Evolutionary conservation across 2,888 invertebrate species (phyloP), one percentile per base, ranked within the genome.

Genomic region (Pomacea canaliculata): DNA sequence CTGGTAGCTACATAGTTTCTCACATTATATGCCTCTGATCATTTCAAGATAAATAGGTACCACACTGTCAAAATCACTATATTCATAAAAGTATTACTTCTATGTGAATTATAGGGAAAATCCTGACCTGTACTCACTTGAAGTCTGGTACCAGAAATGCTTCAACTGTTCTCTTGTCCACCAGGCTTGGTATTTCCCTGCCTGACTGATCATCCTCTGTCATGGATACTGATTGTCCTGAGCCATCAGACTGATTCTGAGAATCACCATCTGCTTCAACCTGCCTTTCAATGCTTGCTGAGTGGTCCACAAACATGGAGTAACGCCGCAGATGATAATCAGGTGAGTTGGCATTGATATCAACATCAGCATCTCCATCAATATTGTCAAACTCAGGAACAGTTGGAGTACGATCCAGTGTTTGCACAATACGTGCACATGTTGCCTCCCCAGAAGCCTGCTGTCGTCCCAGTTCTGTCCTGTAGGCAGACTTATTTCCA

Each of bases 321-420:
- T 76, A 71, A 49, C 62, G 70, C 19, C 69, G 65, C 19, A 60
- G 70, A 46, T 72, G 78, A 62, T 63, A 78, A 69, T 76, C 75
- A 5, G 78, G 78, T 8, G 78, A 78, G 75, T 78, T 78, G 19
- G 78, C 78, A 69, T 78, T 78, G 60, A 78, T 78, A 72, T 78
- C 78, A 49, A 78, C 72, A 19, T 70, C 68, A 0, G 76, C 49
- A 27, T 63, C 63, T 23, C 23, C 27, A 27, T 63, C 27, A 18
- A 10, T 19, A 23, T 27, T 27, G 63, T 63, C 63, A 63, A 63
- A 63, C 27, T n/a, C 23, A n/a, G n/a, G 63, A 19, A 8, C 27
- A 27, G n/a, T 63, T 19, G 19, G 18, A 63, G n/a, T 19, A 63
- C 16, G 63, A 12, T 63, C 27, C n/a, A 27, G 27, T 16, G 27